Conservation (phyloP, 1,140 invertebrate species). For the Drosophila tristis region DNA sequence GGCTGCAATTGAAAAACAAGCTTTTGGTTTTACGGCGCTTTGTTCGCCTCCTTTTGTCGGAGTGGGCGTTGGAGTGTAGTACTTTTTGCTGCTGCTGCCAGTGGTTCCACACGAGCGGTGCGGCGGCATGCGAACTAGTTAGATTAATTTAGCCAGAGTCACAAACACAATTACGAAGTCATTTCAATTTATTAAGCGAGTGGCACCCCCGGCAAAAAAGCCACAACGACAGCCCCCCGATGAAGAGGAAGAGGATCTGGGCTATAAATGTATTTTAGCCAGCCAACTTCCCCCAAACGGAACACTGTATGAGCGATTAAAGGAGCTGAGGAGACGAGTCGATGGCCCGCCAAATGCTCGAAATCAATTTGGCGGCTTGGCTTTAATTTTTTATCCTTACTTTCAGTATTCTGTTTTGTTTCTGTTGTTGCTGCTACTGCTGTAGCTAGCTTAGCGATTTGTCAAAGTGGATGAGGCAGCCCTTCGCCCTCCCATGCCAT, state of each 20-base stretch:
- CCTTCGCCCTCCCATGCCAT: constrained; percentile 7
- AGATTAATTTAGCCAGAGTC: constrained; percentile 78
- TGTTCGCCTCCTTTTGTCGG: constrained; percentile 44
- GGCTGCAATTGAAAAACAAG: constrained; percentile 72
- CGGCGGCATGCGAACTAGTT: constrained; percentile 75
- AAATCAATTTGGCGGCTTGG: constrained; percentile 54
- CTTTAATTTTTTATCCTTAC: constrained; percentile 49
- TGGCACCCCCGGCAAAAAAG: constrained; percentile 45
- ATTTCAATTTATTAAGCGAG: constrained; percentile 80
- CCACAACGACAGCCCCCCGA: constrained; percentile 7
- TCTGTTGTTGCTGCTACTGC: constrained; percentile 16
- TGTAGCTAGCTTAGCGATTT: constrained; percentile 54
- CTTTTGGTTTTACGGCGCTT: constrained; percentile 78
- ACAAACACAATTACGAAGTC: constrained; percentile 80
- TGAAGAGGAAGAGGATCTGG: constrained; percentile 30
- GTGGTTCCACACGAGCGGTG: constrained; percentile 74
- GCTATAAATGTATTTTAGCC: constrained; percentile 30
- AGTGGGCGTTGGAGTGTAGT: too few relatives aligned
- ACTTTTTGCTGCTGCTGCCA: constrained; percentile 22
- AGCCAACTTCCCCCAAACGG: not conserved
- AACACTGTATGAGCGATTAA: constrained; percentile 7
- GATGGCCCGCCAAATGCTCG: constrained; percentile 22
- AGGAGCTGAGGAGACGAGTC: constrained; percentile 3
- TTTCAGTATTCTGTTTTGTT: constrained; percentile 7
- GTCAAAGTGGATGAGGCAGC: constrained; percentile 65